Percentiles rank a stretch among this genome's conserved stretches.
Evolutionary conservation across 2,888 invertebrate genomes (phyloP).

Genomic region (Chrysopilus asiliformis): DNA sequence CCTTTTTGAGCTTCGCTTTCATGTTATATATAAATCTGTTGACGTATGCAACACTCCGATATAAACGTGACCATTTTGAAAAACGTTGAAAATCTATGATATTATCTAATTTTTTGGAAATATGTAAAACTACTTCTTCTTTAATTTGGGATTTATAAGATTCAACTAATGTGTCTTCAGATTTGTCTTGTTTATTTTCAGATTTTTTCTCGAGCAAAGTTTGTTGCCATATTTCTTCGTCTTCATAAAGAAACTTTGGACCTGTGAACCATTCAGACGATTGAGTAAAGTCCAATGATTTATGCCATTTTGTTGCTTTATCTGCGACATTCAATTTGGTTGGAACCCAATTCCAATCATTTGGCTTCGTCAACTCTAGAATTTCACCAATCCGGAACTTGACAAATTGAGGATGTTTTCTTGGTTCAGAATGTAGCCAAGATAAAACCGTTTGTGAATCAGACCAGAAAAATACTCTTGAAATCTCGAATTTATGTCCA

Average conservation of each 20-base stretch:
- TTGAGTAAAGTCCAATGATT: not conserved
- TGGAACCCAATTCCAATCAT: conserved; percentile 10
- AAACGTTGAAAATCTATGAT: not conserved
- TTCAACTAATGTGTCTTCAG: too few relatives aligned
- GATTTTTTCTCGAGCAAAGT: not conserved
- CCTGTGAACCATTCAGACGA: conserved; percentile 7
- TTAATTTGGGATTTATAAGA: too few relatives aligned
- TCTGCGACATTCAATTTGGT: too few relatives aligned
- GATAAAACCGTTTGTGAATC: conserved; percentile 1
- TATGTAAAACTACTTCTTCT: too few relatives aligned
- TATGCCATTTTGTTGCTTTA: conserved; percentile 11
- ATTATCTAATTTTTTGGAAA: not conserved
- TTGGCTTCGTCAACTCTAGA: conserved; percentile 8
- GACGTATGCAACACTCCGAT: not conserved
- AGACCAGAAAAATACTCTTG: not conserved
- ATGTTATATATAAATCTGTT: not conserved
- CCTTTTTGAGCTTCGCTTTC: not conserved
- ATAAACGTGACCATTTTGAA: not conserved
- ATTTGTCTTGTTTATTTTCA: not conserved
- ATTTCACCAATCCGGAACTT: conserved; percentile 11
- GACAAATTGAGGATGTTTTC: conserved; percentile 11
- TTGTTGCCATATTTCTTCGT: not conserved
- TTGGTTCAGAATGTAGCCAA: conserved; percentile 10
- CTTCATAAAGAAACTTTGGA: conserved; percentile 3
- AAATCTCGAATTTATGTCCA: not conserved